Evolutionary conservation across 2,797 vertebrate species (phyloP), one percentile per base, ranked within the genome.

Genomic region (Prunella strophiata): DNA sequence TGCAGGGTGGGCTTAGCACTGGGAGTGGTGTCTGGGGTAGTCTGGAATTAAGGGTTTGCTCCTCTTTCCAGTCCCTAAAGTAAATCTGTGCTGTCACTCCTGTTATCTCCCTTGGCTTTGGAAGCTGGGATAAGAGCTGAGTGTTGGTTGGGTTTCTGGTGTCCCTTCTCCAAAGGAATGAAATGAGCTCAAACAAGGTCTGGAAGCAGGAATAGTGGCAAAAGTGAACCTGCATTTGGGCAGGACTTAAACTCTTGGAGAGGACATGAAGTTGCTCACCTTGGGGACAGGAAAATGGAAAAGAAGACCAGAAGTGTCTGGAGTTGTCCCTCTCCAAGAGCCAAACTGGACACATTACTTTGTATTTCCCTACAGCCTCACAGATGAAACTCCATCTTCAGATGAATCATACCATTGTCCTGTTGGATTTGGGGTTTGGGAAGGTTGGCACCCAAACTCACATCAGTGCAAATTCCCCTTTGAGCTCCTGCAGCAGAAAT

Each of bases 391-490:
- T 61, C 11, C 2, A 1, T 43, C 73, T 58, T 38, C 18, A 21
- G 40, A 2, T 13, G 8, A 42, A 4, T 32, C 32, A 15, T 0
- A 0, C 23, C 1, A 0, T 13, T 38, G 22, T 67, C 62, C 54
- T 14, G 32, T 20, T 7, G 5, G 29, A 42, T 71, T 66, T 76
- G 13, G 59, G 47, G 9, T 23, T 43, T 51, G 59, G 61, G 43
- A 42, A 21, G 12, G 7, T 29, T 61, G 22, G 29, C 32, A 26
- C 32, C 45, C n/a, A 5, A 55, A 38, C 61, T 11, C 42, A 13
- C 20, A 16, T 40, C 47, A 68, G 30, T 7, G 4, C 75, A 17
- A 63, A 25, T 82, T 45, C 58, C 85, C 50, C 85, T 61, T 45
- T 45, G 51, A 52, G 34, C 66, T 82, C 59, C 82, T 68, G 59